Evolutionary conservation across 1,140 invertebrate genomes (phyloP).

Genomic region (Hycleus phaleratus): DNA sequence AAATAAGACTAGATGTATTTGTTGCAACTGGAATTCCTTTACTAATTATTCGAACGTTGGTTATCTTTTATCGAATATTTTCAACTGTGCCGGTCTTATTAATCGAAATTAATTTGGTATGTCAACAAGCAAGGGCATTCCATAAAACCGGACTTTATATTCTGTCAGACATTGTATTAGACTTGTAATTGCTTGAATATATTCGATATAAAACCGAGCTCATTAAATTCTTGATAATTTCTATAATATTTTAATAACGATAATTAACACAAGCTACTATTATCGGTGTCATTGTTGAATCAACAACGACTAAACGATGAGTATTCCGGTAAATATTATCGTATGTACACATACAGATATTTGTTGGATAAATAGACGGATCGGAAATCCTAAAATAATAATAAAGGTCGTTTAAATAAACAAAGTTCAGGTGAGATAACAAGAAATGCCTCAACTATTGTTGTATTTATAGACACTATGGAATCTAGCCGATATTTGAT

Average conservation of each 20-base stretch:
- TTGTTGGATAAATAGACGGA: not conserved
- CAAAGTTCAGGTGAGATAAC: conserved; percentile 12
- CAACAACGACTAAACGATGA: too few species aligned
- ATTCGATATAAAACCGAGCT: not conserved
- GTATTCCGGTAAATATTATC: too few species aligned
- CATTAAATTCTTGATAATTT: too few species aligned
- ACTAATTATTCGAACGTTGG: conserved; percentile 12
- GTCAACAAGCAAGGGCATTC: not conserved
- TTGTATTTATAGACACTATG: not conserved
- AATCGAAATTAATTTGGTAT: conserved; percentile 8
- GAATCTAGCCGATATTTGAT: conserved; percentile 7
- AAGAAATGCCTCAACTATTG: not conserved
- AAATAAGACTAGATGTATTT: not conserved
- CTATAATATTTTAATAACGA: too few species aligned
- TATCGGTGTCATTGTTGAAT: too few species aligned
- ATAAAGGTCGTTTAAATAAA: conserved; percentile 11
- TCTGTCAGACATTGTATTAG: not conserved
- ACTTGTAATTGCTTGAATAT: not conserved
- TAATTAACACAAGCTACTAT: too few species aligned
- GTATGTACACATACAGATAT: not conserved
- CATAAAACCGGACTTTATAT: not conserved
- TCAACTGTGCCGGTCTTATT: conserved; percentile 8
- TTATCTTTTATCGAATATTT: conserved; percentile 16
- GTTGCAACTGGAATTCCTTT: conserved; percentile 9
- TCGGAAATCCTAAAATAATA: conserved; percentile 19